Evolutionary conservation across 2,888 invertebrate genomes (phyloP).

Genomic region (Platycheirus albimanus): DNA sequence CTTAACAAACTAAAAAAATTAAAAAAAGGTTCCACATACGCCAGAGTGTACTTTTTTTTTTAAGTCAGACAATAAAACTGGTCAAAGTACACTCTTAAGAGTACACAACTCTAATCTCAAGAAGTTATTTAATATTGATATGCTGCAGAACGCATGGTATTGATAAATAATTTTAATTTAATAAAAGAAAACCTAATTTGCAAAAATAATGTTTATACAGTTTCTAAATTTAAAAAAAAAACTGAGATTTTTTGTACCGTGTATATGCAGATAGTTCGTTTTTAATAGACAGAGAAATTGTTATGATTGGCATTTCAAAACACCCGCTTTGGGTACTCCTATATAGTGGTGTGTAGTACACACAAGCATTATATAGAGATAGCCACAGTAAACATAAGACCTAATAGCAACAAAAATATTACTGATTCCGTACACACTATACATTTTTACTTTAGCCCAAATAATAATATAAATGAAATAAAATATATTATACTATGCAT

Average conservation of each 20-base stretch:
- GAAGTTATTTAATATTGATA: too few species aligned
- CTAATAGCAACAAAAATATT: constrained; percentile 27
- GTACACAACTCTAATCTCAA: too few species aligned
- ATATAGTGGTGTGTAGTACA: background rate
- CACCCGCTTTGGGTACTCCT: constrained; percentile 33
- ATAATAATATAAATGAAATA: constrained; percentile 50
- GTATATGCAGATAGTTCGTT: constrained; percentile 26
- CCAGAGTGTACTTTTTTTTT: constrained; percentile 3
- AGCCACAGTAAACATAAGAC: constrained; percentile 25
- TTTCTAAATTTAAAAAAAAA: too few species aligned
- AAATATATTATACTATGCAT: constrained; percentile 42
- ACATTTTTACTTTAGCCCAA: constrained; percentile 47
- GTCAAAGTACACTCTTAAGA: too few species aligned
- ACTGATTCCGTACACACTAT: constrained; percentile 49
- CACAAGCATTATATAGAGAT: background rate
- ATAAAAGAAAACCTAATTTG: too few species aligned
- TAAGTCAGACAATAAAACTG: too few species aligned
- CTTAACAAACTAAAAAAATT: too few species aligned
- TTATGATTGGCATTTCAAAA: constrained; percentile 60
- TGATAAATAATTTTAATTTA: too few species aligned
- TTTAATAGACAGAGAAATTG: constrained; percentile 16
- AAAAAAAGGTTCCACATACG: constrained; percentile 20
- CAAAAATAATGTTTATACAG: too few species aligned
- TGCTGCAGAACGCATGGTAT: too few species aligned
- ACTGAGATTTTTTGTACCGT: constrained; percentile 50